Base-by-base conservation (phyloP, 1,140 invertebrate genomes). In the Lucilia cuprina region DNA sequence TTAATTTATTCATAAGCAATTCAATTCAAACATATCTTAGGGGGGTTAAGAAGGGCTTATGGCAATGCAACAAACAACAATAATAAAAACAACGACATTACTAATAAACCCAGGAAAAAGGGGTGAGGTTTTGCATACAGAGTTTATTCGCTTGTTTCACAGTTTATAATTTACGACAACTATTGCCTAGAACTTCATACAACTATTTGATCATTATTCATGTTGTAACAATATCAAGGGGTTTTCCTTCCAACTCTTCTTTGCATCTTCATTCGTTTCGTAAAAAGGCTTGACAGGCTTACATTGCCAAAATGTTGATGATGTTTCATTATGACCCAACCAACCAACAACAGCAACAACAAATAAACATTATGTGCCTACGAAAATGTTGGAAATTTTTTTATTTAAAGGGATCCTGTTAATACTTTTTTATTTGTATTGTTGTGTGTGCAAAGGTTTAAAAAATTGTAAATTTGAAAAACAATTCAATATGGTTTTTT, bases 1-100 rank as follows among this genome's bases (percentile, higher is more conserved):
- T 70, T 70, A 70, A 70, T 70, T 70, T 70, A 70, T 70, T 70
- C 65, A 70, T 70, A 70, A 70, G n/a, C 65, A 70, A 70, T 70
- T 70, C 60, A 13, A 70, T 8, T 55, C 41, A 41, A 60, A 25
- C 21, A 21, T 7, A 8, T 70, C 65, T 70, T 70, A 19, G 19
- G 19, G 65, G 65, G 65, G 65, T 70, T 70, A 70, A 70, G 65
- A 70, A 70, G 65, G 65, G 65, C n/a, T 70, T 70, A 70, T 70
- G 65, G 9, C 65, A 21, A 17, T 19, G 14, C 55, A 17, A 30
- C 25, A 30, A 30, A 30, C 25, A 30, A 30, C 25, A 65, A 9
- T 49, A 49, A 49, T 49, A 49, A 49, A 12, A 49, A 65, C 60
- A 19, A 70, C 9, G n/a, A 70, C 65, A 21, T 70, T 8, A 70